These are phyloP conservation scores for Choristoneura fumiferana DNA, from an alignment of 1,140 invertebrate genomes.

Conservation along the genomic window DNA sequence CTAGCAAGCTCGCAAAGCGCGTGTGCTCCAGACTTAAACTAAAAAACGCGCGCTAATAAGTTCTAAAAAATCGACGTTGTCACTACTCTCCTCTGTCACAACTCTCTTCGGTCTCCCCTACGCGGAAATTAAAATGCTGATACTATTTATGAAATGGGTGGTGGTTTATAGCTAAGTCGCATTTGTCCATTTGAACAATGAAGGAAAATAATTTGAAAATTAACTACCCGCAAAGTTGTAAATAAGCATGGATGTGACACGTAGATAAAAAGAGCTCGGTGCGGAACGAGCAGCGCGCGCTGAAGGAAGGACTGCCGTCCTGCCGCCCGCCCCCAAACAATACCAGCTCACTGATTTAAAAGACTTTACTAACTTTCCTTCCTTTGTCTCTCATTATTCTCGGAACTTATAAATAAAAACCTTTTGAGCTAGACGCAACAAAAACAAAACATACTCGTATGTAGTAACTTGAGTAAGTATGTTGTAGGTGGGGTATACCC, in stretches of 20 bases:
- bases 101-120: too few relatives aligned
- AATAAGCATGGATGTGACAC: constrained; percentile 57
- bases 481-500: too few relatives aligned
- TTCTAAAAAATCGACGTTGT: too few relatives aligned
- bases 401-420: constrained; percentile 44
- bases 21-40: too few relatives aligned
- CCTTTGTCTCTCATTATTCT: constrained; percentile 64
- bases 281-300: constrained; percentile 47
- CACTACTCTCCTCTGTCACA: too few relatives aligned
- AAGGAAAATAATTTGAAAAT: constrained; percentile 55
- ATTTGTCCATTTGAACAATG: constrained; percentile 19
- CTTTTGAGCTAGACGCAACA: constrained; percentile 43
- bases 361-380: constrained; percentile 56
- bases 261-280: constrained; percentile 55
- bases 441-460: too few relatives aligned
- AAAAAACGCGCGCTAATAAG: too few relatives aligned
- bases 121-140: too few relatives aligned
- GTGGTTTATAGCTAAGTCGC: too few relatives aligned
- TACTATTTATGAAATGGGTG: too few relatives aligned
- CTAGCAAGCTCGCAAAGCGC: too few relatives aligned
- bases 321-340: constrained; percentile 57
- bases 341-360: constrained; percentile 60
- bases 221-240: constrained; percentile 68
- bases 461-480: too few relatives aligned
- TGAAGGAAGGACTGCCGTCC: constrained; percentile 58